phyloP scores from a whole-genome alignment of 1,140 invertebrate species.

The Drosophila tristis region DNA sequence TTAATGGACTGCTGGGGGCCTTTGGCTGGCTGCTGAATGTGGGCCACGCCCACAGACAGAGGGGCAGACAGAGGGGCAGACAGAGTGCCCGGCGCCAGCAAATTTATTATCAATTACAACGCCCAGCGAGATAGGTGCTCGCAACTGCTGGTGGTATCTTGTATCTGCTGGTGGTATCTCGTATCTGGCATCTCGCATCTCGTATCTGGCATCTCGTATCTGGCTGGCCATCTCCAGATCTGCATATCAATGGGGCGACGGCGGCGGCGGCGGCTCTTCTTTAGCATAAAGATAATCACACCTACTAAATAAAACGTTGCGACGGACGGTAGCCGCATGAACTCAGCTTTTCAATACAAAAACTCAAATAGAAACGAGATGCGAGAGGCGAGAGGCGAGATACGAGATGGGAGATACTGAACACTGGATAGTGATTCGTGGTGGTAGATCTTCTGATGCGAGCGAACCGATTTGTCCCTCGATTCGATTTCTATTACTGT shows the following conservation, averaged over 20 bases:
- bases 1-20: not conserved
- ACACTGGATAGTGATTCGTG: too few species aligned
- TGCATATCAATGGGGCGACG: slow-evolving; percentile 62
- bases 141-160: not conserved
- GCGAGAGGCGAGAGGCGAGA: slow-evolving; percentile 7
- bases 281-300: slow-evolving; percentile 80
- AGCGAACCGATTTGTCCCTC: slow-evolving; percentile 62
- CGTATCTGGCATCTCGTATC: not conserved
- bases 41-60: slow-evolving; percentile 21
- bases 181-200: not conserved
- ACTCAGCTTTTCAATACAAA: slow-evolving; percentile 1
- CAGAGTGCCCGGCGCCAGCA: slow-evolving; percentile 20
- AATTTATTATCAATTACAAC: slow-evolving; percentile 50
- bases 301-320: slow-evolving; percentile 72
- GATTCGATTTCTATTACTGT: slow-evolving; percentile 71
- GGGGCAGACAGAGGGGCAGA: too few species aligned
- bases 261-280: slow-evolving; percentile 34
- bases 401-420: too few species aligned
- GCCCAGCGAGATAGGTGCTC: not conserved
- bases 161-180: slow-evolving; percentile 2
- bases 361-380: not conserved
- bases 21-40: too few species aligned
- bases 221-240: slow-evolving; percentile 30
- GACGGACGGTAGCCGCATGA: slow-evolving; percentile 34
- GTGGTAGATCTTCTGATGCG: too few species aligned